These are phyloP conservation scores for Cataglyphis altisquamis DNA, from an alignment of 2,888 invertebrate genomes.

Conservation along the genomic window DNA sequence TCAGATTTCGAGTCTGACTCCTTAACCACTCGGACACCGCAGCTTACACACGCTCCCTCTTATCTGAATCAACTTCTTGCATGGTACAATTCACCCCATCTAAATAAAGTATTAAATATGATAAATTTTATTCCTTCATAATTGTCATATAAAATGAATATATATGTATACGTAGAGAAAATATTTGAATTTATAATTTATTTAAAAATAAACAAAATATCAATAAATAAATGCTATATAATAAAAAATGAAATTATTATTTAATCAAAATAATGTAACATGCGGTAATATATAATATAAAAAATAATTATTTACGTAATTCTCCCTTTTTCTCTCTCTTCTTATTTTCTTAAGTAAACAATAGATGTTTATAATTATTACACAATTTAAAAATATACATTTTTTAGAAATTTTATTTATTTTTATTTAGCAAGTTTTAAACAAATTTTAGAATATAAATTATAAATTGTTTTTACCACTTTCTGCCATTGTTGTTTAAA, in stretches of 20 bases:
- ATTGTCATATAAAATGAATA: neutral
- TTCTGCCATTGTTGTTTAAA: neutral
- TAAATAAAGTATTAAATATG: neutral
- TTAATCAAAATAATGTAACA: neutral
- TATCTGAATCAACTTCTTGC: neutral
- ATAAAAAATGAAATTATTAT: neutral
- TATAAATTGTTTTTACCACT: neutral
- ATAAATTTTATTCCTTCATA: neutral
- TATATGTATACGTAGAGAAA: neutral
- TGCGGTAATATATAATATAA: neutral
- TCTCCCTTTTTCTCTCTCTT: neutral
- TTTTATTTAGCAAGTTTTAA: neutral
- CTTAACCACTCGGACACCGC: constrained; percentile 89
- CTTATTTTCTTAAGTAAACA: neutral
- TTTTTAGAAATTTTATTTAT: neutral
- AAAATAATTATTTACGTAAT: neutral
- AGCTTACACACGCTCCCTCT: constrained; percentile 77
- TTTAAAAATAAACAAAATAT: neutral
- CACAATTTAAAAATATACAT: neutral
- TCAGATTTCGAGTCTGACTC: constrained; percentile 90
- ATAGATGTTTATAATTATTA: neutral
- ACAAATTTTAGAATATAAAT: neutral
- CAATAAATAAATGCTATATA: neutral
- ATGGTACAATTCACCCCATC: neutral
- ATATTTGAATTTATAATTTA: neutral